Evolutionary conservation across 2,888 invertebrate genomes (phyloP), one percentile per base, ranked within the genome.

Genomic region (Epinotia brunnichana): DNA sequence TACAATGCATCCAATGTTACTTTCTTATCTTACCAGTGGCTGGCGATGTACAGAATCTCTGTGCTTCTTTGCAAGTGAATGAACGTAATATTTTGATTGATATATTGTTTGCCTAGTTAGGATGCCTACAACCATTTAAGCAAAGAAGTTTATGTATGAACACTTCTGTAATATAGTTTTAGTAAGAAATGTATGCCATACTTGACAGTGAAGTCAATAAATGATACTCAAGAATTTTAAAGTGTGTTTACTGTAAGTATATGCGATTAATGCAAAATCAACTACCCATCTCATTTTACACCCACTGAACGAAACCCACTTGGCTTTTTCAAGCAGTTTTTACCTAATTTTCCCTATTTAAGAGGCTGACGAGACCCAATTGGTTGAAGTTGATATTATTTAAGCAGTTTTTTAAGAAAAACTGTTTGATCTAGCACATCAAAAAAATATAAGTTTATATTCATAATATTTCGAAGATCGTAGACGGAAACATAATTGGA

Each of bases 111-210:
- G 54, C 56, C 64, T 77, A 61, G 48, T 59, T 57, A 72, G 17
- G 29, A 35, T 61, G 67, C 60, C 67, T 72, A 48, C 66, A 66
- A 72, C 51, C 53, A 70, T 59, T 66, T 53, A 64, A 17, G 62
- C 21, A 57, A 64, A 73, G 69, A 64, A 60, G 61, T 64, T 63
- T 74, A 70, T 74, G 79, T 77, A 78, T 74, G 75, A 76, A 76
- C 73, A 79, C 74, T 77, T 80, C 74, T 81, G 74, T 80, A 82
- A 78, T 74, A 80, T 85, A 85, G 80, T 72, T 76, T 78, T 85
- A 83, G 77, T 77, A 76, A 79, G 78, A 80, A 79, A 80, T 85
- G 82, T 87, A 87, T 86, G 87, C 84, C 85, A 87, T 86, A 85
- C 79, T 35, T 82, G 78, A 80, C 79, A 77, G 81, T 83, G 54